Conservation (phyloP, 2,888 invertebrate genomes). For the Trachelus troglodyta region DNA sequence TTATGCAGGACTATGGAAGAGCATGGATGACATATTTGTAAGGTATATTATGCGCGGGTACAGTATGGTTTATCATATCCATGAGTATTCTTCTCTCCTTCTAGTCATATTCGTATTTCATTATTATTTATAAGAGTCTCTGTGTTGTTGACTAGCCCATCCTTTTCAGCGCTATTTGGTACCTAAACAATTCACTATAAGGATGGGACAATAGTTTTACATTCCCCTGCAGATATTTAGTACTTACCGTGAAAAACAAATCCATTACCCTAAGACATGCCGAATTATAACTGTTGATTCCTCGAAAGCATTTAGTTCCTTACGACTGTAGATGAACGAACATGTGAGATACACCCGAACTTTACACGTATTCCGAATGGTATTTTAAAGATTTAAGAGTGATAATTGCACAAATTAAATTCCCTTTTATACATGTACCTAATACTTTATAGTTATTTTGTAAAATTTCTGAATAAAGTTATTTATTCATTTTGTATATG, state of each 20-base stretch:
- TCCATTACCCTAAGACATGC: background rate
- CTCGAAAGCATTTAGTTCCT: constrained; percentile 4
- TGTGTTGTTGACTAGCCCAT: constrained; percentile 23
- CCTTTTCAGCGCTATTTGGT: constrained; percentile 26
- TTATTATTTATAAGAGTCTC: constrained; percentile 49
- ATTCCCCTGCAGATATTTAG: background rate
- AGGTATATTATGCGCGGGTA: constrained; percentile 20
- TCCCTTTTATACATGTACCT: constrained; percentile 29
- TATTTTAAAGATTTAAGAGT: background rate
- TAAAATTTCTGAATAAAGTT: constrained; percentile 46
- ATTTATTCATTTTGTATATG: constrained; percentile 43
- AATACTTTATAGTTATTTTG: constrained; percentile 32
- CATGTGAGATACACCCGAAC: background rate
- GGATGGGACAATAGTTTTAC: constrained; percentile 6
- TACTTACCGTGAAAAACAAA: background rate
- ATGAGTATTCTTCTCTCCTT: constrained; percentile 42
- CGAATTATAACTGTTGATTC: background rate
- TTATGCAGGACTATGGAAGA: background rate
- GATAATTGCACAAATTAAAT: constrained; percentile 6
- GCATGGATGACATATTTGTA: background rate
- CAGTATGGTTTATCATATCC: constrained; percentile 25
- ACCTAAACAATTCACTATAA: constrained; percentile 15
- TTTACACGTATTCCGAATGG: background rate
- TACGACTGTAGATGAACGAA: background rate
- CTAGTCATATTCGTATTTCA: constrained; percentile 53